These are phyloP conservation scores for Crax fasciolata DNA, from an alignment of 2,797 vertebrate species.

Conservation along the genomic window DNA sequence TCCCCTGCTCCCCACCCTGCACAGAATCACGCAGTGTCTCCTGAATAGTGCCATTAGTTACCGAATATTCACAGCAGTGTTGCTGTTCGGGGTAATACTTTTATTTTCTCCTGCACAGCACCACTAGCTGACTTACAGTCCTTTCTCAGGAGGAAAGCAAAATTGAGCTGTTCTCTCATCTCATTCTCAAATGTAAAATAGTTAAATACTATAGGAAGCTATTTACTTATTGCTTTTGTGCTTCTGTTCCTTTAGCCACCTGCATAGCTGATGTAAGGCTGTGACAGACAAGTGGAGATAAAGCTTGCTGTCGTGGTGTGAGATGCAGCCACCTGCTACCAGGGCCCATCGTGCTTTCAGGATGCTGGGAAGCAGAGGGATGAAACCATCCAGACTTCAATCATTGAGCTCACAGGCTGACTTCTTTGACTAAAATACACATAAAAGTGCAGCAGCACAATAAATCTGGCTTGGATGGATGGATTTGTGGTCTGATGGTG, in stretches of 20 bases:
- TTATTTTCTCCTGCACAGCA: slow-evolving; percentile 29
- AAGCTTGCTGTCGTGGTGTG: neutral
- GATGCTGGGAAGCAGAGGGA: neutral
- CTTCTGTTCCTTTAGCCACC: slow-evolving; percentile 30
- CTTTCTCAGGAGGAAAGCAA: slow-evolving; percentile 23
- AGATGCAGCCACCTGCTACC: neutral
- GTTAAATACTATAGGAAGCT: neutral
- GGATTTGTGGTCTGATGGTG: neutral
- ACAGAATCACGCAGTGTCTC: neutral
- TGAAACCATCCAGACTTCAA: neutral
- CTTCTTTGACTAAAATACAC: neutral
- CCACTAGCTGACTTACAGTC: slow-evolving; percentile 4
- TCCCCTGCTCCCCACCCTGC: neutral
- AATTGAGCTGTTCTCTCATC: neutral
- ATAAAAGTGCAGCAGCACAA: neutral
- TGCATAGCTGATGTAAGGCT: neutral
- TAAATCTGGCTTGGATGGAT: neutral
- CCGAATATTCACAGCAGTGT: slow-evolving; percentile 24
- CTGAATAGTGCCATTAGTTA: slow-evolving; percentile 28
- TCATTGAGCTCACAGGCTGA: neutral
- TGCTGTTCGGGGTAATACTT: slow-evolving; percentile 39
- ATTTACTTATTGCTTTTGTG: slow-evolving; percentile 35
- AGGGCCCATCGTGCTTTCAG: neutral
- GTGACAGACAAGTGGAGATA: neutral
- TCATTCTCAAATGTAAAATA: slow-evolving; percentile 21